A percentile compares a stretch with the other conserved stretches of the same genome.
Conservation (phyloP, 1,140 invertebrate species). For the Sycophila sp. region DNA sequence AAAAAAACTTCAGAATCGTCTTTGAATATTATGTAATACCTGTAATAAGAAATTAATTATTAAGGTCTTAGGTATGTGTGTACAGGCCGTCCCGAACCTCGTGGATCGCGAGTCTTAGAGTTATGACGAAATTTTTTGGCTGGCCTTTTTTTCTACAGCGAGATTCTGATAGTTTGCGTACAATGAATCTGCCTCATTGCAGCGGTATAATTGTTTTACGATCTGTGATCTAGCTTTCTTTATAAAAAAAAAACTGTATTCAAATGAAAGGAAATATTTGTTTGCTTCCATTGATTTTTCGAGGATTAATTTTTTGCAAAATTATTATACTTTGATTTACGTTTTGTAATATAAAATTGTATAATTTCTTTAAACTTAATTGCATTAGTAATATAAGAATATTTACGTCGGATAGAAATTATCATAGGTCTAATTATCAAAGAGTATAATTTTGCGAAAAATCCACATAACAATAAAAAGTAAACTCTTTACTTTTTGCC, state of each 20-base stretch:
- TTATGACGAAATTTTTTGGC: constrained; percentile 5
- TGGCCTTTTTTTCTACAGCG: constrained; percentile 17
- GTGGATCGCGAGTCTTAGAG: constrained; percentile 41
- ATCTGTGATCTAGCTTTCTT: constrained; percentile 9
- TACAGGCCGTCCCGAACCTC: constrained; percentile 49
- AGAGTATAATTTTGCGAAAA: constrained; percentile 20
- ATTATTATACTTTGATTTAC: constrained; percentile 26
- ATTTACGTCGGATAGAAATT: constrained; percentile 8
- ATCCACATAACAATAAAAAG: too few relatives aligned
- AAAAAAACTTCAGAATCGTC: constrained; percentile 58
- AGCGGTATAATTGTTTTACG: neutral
- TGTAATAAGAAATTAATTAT: constrained; percentile 24
- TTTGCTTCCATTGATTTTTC: neutral
- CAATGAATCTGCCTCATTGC: too few relatives aligned
- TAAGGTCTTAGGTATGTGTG: constrained; percentile 41
- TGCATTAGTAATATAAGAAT: neutral
- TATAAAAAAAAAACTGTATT: constrained; percentile 8
- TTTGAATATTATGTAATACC: constrained; percentile 55
- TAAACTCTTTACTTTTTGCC: too few relatives aligned
- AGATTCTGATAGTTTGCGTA: too few relatives aligned
- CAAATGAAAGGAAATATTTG: neutral
- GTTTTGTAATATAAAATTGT: constrained; percentile 24
- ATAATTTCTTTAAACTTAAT: constrained; percentile 16
- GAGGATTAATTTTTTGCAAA: constrained; percentile 12
- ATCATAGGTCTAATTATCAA: neutral